Evolutionary conservation across 1,140 invertebrate species (phyloP).

Genomic region (Pararge aegeria): DNA sequence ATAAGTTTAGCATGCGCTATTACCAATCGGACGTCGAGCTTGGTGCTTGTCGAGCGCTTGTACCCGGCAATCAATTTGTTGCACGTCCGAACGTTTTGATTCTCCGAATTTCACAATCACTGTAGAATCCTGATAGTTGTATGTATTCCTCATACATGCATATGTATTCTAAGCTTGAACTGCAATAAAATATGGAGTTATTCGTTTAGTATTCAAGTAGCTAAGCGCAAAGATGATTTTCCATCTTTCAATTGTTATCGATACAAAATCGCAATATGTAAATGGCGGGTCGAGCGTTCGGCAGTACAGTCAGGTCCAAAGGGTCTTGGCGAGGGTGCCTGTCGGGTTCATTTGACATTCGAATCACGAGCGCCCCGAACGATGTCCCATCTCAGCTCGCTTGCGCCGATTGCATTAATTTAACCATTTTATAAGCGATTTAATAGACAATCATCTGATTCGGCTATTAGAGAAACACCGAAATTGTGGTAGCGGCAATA

Average conservation of each 20-base stretch:
- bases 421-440: slow-evolving; percentile 75
- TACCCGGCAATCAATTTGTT: slow-evolving; percentile 72
- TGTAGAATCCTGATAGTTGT: background rate
- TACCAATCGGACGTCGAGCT: slow-evolving; percentile 71
- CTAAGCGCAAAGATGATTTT: slow-evolving; percentile 34
- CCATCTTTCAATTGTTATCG: slow-evolving; percentile 60
- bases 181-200: background rate
- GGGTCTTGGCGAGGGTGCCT: slow-evolving; percentile 46
- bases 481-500: slow-evolving; percentile 19
- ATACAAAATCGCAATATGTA: slow-evolving; percentile 72
- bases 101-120: slow-evolving; percentile 37
- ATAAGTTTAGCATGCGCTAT: slow-evolving; percentile 77
- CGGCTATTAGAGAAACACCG: slow-evolving; percentile 43
- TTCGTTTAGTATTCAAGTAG: slow-evolving; percentile 5
- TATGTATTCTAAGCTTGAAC: background rate
- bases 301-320: slow-evolving; percentile 35
- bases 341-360: slow-evolving; percentile 69
- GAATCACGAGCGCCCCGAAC: slow-evolving; percentile 65
- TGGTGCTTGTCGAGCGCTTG: slow-evolving; percentile 51
- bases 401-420: slow-evolving; percentile 75
- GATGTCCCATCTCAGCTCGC: slow-evolving; percentile 72
- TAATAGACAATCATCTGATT: slow-evolving; percentile 67
- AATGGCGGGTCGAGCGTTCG: slow-evolving; percentile 53
- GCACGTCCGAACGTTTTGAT: slow-evolving; percentile 70
- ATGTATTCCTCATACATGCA: background rate